Conservation (phyloP, 2,888 invertebrate species). For the Cephus pulcher region DNA sequence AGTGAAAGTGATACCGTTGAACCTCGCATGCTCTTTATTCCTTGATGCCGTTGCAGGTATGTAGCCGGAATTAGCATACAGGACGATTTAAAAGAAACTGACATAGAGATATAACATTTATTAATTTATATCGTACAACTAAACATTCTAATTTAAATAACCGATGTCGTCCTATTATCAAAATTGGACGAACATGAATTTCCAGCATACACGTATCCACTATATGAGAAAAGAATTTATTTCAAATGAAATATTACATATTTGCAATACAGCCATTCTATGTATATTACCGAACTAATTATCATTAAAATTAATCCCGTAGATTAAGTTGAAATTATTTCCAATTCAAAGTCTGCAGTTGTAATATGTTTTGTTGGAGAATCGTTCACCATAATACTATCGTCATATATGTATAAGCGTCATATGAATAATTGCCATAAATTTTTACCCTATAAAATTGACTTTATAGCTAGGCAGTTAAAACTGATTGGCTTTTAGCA, state of each 20-base stretch:
- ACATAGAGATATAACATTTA: not conserved
- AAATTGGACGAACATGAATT: no score
- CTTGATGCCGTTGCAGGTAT: not conserved
- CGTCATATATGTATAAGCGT: no score
- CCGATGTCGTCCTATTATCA: no score
- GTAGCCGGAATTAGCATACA: not conserved
- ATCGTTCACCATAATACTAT: not conserved
- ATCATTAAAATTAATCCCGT: not conserved
- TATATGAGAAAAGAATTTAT: not conserved
- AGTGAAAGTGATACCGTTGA: not conserved
- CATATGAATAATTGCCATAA: no score
- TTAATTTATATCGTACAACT: not conserved
- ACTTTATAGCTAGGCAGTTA: constrained; percentile 28
- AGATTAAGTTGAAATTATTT: not conserved
- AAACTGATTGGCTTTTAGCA: constrained; percentile 30
- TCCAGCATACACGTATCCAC: no score
- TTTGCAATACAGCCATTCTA: not conserved
- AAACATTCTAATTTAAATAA: no score
- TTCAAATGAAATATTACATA: not conserved
- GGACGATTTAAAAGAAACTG: not conserved
- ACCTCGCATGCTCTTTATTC: not conserved
- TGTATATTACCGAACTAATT: not conserved
- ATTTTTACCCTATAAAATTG: not conserved
- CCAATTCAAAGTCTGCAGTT: not conserved
- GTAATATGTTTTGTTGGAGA: not conserved